Evolutionary conservation across 1,140 invertebrate species (phyloP), one percentile per base, ranked within the genome.

Genomic region (Solenopsis fugax): DNA sequence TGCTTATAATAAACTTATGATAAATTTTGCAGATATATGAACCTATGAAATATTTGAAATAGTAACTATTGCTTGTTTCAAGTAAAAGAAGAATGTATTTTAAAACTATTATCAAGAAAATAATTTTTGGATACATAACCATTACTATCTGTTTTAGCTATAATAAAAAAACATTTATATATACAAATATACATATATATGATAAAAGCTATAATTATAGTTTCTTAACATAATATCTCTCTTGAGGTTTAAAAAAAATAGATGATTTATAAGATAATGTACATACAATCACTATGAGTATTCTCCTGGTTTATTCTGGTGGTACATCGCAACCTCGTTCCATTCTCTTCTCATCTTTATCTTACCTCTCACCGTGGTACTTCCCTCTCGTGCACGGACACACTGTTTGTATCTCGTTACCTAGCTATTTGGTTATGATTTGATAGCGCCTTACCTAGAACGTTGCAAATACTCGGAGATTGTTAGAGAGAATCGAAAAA

Each of bases 351-450:
- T 82, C 64, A 81, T 81, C 50, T 60, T 88, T 89, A 78, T 54
- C 67, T 90, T 72, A 80, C 52, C 62, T 87, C 77, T 85, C 78
- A 62, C 60, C 60, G 71, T 84, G 58, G n/a, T 62, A 81, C 71
- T 50, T 85, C 45, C 82, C 54, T 13, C 67, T 72, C 73, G 56
- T 45, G 54, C 76, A 21, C 37, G 41, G 72, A 87, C 71, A 69
- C 75, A 64, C 78, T 92, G 91, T 92, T 92, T 92, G 90, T 89
- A 91, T 91, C 88, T 92, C 91, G 91, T 92, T 92, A 92, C 77
- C 76, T 80, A 82, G 62, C 85, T 92, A 92, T 92, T 92, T 92
- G 91, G 90, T 92, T 92, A 91, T 90, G 91, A 91, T 91, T 92
- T 90, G 87, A 92, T 92, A 87, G 69, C 84, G 67, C 76, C 76